Conservation (phyloP, 2,797 vertebrate species). For the Falco naumanni region DNA sequence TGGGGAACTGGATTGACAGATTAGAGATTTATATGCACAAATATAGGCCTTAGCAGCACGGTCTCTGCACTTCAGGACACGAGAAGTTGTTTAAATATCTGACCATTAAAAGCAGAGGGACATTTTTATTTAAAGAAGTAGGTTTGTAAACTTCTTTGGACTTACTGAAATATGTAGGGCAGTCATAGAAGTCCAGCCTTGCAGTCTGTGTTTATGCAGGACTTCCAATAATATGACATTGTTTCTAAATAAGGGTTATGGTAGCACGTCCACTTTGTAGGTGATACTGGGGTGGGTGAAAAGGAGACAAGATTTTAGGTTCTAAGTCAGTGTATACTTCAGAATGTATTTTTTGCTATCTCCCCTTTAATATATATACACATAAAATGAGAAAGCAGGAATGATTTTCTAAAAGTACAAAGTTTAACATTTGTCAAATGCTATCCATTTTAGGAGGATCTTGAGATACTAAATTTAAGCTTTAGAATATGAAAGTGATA, state of each 20-base stretch:
- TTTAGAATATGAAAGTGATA: neutral
- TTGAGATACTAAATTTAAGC: neutral
- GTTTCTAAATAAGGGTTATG: neutral
- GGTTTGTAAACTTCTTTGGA: neutral
- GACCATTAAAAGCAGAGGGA: neutral
- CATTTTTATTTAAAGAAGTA: neutral
- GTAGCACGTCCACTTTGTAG: neutral
- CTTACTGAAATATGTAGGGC: neutral
- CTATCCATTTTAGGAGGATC: neutral
- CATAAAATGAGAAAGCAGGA: neutral
- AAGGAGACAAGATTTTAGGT: neutral
- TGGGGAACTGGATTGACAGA: conserved; percentile 13
- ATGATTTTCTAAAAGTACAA: neutral
- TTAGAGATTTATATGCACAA: conserved; percentile 54
- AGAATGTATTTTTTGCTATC: neutral
- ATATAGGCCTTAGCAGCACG: conserved; percentile 41
- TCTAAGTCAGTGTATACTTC: neutral
- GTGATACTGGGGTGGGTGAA: neutral
- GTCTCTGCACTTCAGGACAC: neutral
- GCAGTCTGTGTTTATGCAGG: neutral
- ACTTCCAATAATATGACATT: neutral
- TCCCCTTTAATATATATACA: neutral
- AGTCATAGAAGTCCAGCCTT: neutral
- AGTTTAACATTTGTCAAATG: neutral
- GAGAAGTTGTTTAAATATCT: conserved; percentile 1